phyloP scores from a whole-genome alignment of 1,140 invertebrate species.

The Zaprionus gabonicus region DNA sequence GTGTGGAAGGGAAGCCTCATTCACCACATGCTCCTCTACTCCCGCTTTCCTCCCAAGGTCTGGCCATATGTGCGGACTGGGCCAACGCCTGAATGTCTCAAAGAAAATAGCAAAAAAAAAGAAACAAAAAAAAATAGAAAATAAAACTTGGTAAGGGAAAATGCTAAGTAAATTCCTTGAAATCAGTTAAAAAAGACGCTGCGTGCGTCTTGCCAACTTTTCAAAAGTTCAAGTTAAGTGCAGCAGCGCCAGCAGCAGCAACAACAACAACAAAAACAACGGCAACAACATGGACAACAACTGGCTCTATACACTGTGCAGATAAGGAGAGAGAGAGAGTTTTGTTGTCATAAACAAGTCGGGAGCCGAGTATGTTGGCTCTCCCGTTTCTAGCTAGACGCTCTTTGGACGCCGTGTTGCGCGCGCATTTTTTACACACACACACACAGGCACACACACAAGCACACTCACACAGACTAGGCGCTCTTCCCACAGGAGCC shows the following conservation, averaged over 20 bases:
- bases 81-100: conserved; percentile 64
- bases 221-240: conserved; percentile 70
- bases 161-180: conserved; percentile 71
- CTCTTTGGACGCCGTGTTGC: conserved; percentile 43
- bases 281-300: conserved; percentile 12
- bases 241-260: conserved; percentile 40
- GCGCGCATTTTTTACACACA: conserved; percentile 55
- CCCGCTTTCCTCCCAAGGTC: not conserved
- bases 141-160: conserved; percentile 16
- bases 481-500: conserved; percentile 67
- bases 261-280: conserved; percentile 40
- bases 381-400: conserved; percentile 20
- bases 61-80: conserved; percentile 44
- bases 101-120: conserved; percentile 12
- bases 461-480: conserved; percentile 10
- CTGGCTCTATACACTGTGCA: conserved; percentile 43
- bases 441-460: conserved; percentile 13
- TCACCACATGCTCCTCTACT: not conserved
- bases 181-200: conserved; percentile 38
- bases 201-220: conserved; percentile 61
- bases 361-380: conserved; percentile 47
- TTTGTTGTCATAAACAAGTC: conserved; percentile 74
- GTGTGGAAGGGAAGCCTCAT: conserved; percentile 24
- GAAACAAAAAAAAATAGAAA: conserved; percentile 1
- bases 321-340: conserved; percentile 31